Evolutionary conservation across 2,113 vertebrate genomes (phyloP).

Genomic region (Conger conger): DNA sequence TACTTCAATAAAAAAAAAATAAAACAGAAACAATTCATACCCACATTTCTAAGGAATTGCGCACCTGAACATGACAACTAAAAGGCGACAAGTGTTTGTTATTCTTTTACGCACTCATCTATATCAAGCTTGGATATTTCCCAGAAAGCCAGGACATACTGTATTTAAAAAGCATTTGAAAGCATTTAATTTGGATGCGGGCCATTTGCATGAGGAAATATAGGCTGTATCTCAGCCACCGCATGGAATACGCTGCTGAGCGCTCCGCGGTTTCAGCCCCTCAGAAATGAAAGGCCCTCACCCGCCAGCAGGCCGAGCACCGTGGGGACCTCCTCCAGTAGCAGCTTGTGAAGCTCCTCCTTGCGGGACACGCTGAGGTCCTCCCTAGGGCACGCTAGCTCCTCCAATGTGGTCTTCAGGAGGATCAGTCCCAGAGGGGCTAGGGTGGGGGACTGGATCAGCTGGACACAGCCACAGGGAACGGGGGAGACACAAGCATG

Average conservation of each 20-base stretch:
- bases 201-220: too few relatives aligned
- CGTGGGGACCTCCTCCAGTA: conserved; percentile 92
- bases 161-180: neutral
- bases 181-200: too few relatives aligned
- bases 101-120: neutral
- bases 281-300: conserved; percentile 46
- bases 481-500: neutral
- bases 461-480: conserved; percentile 57
- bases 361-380: conserved; percentile 92
- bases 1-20: too few relatives aligned
- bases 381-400: conserved; percentile 93
- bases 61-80: neutral
- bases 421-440: conserved; percentile 90
- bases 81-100: neutral
- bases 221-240: too few relatives aligned
- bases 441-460: conserved; percentile 89
- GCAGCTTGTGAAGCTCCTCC: conserved; percentile 91
- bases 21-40: neutral
- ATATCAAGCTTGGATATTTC: neutral
- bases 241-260: too few relatives aligned
- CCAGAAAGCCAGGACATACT: neutral
- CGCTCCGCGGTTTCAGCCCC: neutral
- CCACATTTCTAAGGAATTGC: neutral
- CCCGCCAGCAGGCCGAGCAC: conserved; percentile 92
- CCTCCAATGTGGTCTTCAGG: conserved; percentile 96